Evolutionary conservation across 2,113 vertebrate genomes (phyloP).

Genomic region (Syngnathus scovelli): DNA sequence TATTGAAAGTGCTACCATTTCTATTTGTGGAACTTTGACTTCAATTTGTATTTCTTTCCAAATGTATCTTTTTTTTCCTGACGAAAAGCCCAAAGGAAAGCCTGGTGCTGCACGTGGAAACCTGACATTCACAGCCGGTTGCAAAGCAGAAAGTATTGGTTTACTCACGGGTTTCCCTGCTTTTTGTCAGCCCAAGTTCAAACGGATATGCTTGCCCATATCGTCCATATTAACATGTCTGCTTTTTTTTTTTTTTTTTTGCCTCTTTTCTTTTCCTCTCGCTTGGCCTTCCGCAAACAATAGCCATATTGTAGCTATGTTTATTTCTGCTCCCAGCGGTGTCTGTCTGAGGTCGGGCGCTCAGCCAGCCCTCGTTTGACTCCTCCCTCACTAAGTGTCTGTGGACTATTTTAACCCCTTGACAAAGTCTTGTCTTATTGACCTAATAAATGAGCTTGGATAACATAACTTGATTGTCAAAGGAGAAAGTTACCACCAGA

Average conservation of each 20-base stretch:
- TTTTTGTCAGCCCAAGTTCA: conserved; percentile 47
- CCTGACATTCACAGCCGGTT: conserved; percentile 33
- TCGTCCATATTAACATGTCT: conserved; percentile 18
- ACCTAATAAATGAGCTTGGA: conserved; percentile 8
- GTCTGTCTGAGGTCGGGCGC: conserved; percentile 32
- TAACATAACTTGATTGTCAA: background rate
- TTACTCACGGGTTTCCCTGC: conserved; percentile 47
- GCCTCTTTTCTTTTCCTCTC: conserved; percentile 6
- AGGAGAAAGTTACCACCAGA: background rate
- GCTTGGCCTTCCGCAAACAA: conserved; percentile 30
- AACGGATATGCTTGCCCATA: conserved; percentile 9
- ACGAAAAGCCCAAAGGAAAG: conserved; percentile 49
- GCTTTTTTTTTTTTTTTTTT: conserved; percentile 14
- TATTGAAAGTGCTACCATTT: conserved; percentile 17
- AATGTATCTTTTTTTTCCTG: conserved; percentile 6
- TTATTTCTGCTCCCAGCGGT: conserved; percentile 37
- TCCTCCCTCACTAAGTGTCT: conserved; percentile 22
- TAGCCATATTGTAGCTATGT: conserved; percentile 45
- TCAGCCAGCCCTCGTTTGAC: conserved; percentile 23
- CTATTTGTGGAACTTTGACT: conserved; percentile 36
- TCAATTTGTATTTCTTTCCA: conserved; percentile 25
- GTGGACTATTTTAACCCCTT: background rate
- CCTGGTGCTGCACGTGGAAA: conserved; percentile 41
- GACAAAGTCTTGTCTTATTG: background rate
- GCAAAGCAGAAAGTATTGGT: conserved; percentile 35